Evolutionary conservation across 2,113 vertebrate genomes (phyloP), one percentile per base, ranked within the genome.

Genomic region (Fulmarus glacialis): DNA sequence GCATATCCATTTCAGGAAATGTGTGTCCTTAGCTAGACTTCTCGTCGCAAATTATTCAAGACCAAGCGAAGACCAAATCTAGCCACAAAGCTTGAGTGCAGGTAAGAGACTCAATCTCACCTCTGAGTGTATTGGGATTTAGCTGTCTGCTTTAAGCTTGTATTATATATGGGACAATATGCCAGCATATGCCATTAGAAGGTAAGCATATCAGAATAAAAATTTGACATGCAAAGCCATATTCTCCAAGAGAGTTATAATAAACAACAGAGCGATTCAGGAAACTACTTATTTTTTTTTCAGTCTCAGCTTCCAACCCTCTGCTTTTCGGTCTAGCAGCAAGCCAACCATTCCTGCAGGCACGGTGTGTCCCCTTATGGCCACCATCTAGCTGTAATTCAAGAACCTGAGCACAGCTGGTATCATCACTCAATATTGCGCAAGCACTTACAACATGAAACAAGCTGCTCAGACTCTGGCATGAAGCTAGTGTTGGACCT

Each of bases 371-470:
- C 74, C 62, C 66, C 79, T 58, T 32, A 72, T 21, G 67, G 91
- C 66, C 74, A 55, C 78, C 87, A 34, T 36, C 1, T 5, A 32
- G 42, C 59, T 95, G 96, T 95, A 96, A 97, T 70, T 77, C n/a
- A 50, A 93, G 91, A 95, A 66, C 42, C 32, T 20, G 42, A 71
- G 67, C 78, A 55, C 93, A 96, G 94, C 83, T 92, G 94, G 87
- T 82, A 55, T 85, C 59, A 78, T 97, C 93, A 88, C 62, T 97
- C 97, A 95, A 30, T 70, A 34, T 45, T 89, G 56, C 0, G 0
- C 84, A 91, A 82, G 73, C 15, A 40, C 64, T 84, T 52, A 71
- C 13, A 43, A 50, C 59, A 62, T 17, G n/a, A 95, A 89, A 85
- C 63, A 63, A 89, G 45, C 45, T 66, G 74, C 42, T 85, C 66